Conservation (phyloP, 2,888 invertebrate genomes). For the Tachina fera region DNA sequence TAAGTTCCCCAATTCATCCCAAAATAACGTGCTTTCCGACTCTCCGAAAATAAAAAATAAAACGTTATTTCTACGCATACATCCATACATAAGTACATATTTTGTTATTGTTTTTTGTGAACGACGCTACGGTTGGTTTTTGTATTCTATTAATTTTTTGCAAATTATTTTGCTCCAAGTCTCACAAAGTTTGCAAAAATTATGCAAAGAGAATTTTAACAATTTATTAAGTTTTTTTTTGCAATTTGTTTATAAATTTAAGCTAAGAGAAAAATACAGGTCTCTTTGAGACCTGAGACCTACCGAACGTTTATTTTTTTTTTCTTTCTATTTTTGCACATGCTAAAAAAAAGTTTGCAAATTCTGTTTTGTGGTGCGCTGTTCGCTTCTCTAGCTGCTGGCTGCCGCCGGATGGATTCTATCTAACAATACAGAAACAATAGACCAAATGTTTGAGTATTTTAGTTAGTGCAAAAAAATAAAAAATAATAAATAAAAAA, state of each 20-base stretch:
- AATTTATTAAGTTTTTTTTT: conserved; percentile 45
- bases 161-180: background rate
- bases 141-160: background rate
- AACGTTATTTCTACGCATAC: no score
- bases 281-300: conserved; percentile 12
- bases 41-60: conserved; percentile 21
- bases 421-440: conserved; percentile 34
- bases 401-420: conserved; percentile 9
- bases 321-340: conserved; percentile 28
- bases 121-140: background rate
- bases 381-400: conserved; percentile 3
- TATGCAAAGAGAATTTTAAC: conserved; percentile 39
- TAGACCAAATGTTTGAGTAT: conserved; percentile 10
- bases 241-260: conserved; percentile 14
- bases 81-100: no score
- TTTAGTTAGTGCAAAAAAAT: background rate
- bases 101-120: background rate
- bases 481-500: background rate
- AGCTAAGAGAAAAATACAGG: conserved; percentile 40
- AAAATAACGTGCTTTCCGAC: conserved; percentile 37
- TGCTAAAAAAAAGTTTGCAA: conserved; percentile 43
- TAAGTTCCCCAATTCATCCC: conserved; percentile 2
- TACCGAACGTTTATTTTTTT: background rate
- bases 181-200: conserved; percentile 41
- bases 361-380: conserved; percentile 35